Conservation (phyloP, 2,797 vertebrate species). For the Tenualosa ilisha region DNA sequence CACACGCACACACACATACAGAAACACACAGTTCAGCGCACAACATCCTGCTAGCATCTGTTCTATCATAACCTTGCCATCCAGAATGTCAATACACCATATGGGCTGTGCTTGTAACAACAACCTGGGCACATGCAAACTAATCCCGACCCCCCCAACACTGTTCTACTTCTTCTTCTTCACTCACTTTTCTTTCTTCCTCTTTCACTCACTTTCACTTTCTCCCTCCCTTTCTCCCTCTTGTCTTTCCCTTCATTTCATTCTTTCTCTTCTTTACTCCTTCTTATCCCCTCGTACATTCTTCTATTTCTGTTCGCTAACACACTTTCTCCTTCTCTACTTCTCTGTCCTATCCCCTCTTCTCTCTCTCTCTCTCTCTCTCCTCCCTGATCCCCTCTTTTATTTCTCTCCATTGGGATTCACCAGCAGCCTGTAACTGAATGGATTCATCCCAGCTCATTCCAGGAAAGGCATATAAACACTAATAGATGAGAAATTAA, state of each 20-base stretch:
- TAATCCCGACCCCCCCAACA: slow-evolving; percentile 4
- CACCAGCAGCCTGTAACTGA: not conserved
- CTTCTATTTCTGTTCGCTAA: not conserved
- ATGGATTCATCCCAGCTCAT: not conserved
- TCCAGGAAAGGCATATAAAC: slow-evolving; percentile 46
- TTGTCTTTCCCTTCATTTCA: not conserved
- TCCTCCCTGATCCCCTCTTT: no score
- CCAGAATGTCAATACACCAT: slow-evolving; percentile 54
- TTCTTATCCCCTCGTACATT: no score
- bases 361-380: not conserved
- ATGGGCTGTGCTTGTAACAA: slow-evolving; percentile 53
- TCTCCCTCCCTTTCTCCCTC: not conserved
- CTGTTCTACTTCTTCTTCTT: not conserved
- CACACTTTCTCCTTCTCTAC: not conserved
- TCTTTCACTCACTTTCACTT: not conserved
- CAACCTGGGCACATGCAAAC: slow-evolving; percentile 38
- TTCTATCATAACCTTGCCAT: slow-evolving; percentile 36
- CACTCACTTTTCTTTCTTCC: not conserved
- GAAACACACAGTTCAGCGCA: slow-evolving; percentile 54
- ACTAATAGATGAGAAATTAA: slow-evolving; percentile 35
- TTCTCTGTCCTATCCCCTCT: not conserved
- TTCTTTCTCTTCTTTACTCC: no score
- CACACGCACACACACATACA: no score
- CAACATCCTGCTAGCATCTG: slow-evolving; percentile 68
- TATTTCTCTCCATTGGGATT: no score